These are phyloP conservation scores for Microchirus variegatus DNA, from an alignment of 2,797 vertebrate species.

Conservation along the genomic window DNA sequence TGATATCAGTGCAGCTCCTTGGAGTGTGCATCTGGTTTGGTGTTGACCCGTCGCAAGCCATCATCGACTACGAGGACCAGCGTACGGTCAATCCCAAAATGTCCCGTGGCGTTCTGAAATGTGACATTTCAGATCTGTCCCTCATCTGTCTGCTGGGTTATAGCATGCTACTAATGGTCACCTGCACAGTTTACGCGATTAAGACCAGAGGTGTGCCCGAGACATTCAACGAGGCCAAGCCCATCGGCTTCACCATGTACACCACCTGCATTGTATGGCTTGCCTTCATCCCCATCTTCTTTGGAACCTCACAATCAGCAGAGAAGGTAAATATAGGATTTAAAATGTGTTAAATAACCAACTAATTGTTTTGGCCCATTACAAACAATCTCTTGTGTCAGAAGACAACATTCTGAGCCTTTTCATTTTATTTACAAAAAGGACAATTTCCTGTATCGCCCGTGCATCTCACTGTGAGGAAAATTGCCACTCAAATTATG, in stretches of 20 bases:
- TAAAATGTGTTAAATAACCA: not conserved
- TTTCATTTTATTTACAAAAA: no score
- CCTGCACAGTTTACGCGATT: conserved; percentile 97
- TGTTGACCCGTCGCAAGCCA: conserved; percentile 92
- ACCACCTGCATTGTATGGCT: conserved; percentile 98
- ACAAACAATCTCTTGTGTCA: no score
- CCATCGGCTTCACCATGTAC: conserved; percentile 98
- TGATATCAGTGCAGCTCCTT: conserved; percentile 94
- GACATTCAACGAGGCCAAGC: conserved; percentile 98
- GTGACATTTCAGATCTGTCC: conserved; percentile 96
- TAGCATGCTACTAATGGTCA: conserved; percentile 98
- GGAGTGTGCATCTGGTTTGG: conserved; percentile 97
- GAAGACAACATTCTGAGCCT: no score
- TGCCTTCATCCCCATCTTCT: conserved; percentile 98
- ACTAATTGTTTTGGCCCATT: conserved; percentile 32
- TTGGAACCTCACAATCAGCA: conserved; percentile 94
- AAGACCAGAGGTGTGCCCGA: conserved; percentile 95
- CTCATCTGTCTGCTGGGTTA: conserved; percentile 97
- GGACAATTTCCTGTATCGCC: no score
- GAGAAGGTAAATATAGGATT: conserved; percentile 87
- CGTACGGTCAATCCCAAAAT: conserved; percentile 89
- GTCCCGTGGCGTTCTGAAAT: conserved; percentile 92
- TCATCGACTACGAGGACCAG: conserved; percentile 97
- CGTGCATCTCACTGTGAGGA: no score
- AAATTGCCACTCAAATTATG: no score